Evolutionary conservation across 2,797 vertebrate genomes (phyloP).

Genomic region (Phoeniculus purpureus): DNA sequence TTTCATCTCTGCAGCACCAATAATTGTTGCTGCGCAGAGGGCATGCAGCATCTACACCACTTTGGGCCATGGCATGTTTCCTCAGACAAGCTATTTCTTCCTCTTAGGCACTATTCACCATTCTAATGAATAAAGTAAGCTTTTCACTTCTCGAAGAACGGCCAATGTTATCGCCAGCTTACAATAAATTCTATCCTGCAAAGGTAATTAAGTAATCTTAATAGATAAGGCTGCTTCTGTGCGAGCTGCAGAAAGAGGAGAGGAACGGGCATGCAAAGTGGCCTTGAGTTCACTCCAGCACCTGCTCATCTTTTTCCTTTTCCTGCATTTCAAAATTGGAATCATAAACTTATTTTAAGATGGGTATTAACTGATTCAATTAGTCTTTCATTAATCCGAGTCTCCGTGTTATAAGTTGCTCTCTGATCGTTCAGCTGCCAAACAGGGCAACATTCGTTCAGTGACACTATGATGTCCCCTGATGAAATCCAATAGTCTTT

Average conservation of each 20-base stretch:
- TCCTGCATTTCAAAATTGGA: background rate
- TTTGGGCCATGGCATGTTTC: background rate
- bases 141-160: slow-evolving; percentile 26
- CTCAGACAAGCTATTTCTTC: background rate
- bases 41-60: background rate
- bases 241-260: background rate
- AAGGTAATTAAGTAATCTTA: slow-evolving; percentile 38
- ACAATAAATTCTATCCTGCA: slow-evolving; percentile 25
- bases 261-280: background rate
- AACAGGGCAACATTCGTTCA: background rate
- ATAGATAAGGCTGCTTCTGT: slow-evolving; percentile 27
- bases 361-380: background rate
- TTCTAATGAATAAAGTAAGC: background rate
- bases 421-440: background rate
- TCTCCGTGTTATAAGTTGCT: background rate
- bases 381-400: background rate
- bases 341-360: background rate
- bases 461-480: background rate
- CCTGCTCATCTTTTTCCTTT: background rate
- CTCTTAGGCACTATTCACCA: background rate
- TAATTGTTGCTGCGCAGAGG: background rate
- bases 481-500: background rate
- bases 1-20: background rate
- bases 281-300: background rate
- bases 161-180: background rate